Evolutionary conservation across 2,797 vertebrate genomes (phyloP), one percentile per base, ranked within the genome.

Genomic region (Hippopotamyrus pictus): DNA sequence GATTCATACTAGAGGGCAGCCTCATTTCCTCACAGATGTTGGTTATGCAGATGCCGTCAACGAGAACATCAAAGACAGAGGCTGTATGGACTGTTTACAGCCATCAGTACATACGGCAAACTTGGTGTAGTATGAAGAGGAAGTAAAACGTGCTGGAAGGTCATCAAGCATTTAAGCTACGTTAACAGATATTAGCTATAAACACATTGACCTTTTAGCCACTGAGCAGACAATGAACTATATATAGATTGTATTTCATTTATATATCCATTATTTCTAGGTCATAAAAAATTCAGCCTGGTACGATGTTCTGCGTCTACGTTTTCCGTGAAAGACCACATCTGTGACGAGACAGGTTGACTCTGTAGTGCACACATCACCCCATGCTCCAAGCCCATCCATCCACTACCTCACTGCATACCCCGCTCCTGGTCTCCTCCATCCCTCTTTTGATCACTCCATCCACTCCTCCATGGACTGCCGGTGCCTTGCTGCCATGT

Each of bases 301-400:
- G 82, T 44, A 79, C 17, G 5, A 79, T 44, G 14, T 44, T 82
- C 41, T 46, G 19, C 19, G 9, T 46, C 17, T 59, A 46, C n/a
- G 50, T 48, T 33, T 89, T n/a, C 41, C 46, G 46, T 88, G 3
- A 90, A 53, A 65, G 93, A 93, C 95, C 95, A 92, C 96, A 97
- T 98, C 97, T 97, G 98, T 97, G 96, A 96, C 97, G 97, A 97
- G 91, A 88, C 94, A 94, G 91, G 91, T 92, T 89, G 91, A 90
- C 91, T 90, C 89, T 89, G 76, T 91, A 91, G 89, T 54, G 53
- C 88, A 73, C 90, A 41, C 57, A 17, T 44, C 22, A 79, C 65
- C 46, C 73, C 44, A 59, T 92, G 90, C 93, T 91, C 92, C 92
- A 93, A 95, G 91, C 91, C 94, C 91, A 92, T 86, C 88, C 93